These are phyloP conservation scores for Meleagris gallopavo DNA, from an alignment of 2,113 vertebrate genomes.

Conservation along the genomic window DNA sequence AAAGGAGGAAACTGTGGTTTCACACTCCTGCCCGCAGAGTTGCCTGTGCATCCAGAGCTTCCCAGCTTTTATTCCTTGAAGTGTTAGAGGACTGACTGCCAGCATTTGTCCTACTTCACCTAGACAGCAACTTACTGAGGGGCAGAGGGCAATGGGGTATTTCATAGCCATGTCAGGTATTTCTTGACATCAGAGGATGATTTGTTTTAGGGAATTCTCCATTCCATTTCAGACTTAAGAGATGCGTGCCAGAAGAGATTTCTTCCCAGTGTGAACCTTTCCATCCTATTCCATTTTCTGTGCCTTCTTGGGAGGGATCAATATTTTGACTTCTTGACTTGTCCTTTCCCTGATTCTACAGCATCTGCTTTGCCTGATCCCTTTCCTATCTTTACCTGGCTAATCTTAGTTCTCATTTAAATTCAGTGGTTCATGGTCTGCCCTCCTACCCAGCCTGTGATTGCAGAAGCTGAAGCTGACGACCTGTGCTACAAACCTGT, in stretches of 20 bases:
- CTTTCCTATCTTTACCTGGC: neutral
- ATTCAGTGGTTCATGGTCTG: neutral
- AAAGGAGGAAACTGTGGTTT: conserved; percentile 52
- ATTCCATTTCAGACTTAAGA: neutral
- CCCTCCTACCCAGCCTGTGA: neutral
- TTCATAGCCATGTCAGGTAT: neutral
- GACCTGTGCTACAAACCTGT: neutral
- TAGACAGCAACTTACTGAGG: neutral
- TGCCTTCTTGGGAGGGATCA: neutral
- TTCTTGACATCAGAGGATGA: neutral
- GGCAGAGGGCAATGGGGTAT: neutral
- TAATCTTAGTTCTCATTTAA: neutral
- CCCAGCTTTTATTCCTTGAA: neutral
- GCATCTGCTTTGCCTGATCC: neutral
- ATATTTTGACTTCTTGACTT: neutral
- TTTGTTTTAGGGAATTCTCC: neutral
- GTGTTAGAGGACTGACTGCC: neutral
- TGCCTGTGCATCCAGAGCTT: neutral
- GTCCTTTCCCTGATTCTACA: neutral
- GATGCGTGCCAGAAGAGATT: neutral
- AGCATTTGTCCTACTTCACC: neutral
- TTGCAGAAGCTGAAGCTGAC: neutral
- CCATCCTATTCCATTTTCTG: neutral
- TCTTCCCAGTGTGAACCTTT: neutral
- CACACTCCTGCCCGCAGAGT: neutral